Base-by-base conservation (phyloP, 2,888 invertebrate genomes). In the Dendrolimus houi region DNA sequence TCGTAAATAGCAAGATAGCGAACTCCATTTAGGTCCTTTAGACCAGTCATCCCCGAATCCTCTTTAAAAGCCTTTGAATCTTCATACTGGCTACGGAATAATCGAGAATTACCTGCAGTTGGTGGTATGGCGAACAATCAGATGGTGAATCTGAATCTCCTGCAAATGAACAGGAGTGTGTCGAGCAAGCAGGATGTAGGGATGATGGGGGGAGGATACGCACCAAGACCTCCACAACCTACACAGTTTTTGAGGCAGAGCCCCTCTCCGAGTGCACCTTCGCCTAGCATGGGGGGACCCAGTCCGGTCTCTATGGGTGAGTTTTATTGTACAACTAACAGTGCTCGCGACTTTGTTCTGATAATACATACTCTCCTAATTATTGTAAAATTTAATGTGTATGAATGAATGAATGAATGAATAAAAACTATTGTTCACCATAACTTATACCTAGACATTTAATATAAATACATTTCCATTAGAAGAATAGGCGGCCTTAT, bases 181-280 rank as follows among this genome's bases (percentile, higher is more conserved):
- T 75, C 70, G 55, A 73, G 69, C 61, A 83, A 86, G 68, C 79
- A 74, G 55, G 85, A 83, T 55, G 72, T 72, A 59, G 81, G 77
- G 12, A 80, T 86, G 81, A 79, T 91, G 67, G 87, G 84, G 8
- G 85, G 85, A 42, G 91, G 92, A 60, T 92, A 92, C 66, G 71
- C 77, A 2, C 73, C 81, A 1, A 87, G 96, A 0, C 94, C 94
- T 53, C 94, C 94, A 0, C 93, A 94, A 0, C 95, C 96, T 6
- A 93, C 92, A 64, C 95, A 95, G 75, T 96, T 95, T 83, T 88
- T 96, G 66, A 90, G 95, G 0, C 96, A 96, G 75, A 96, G 96
- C 71, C 96, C 96, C 0, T 94, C 95, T 13, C 95, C 96, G 0
- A 94, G 95, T 0, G 95, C 94, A 0, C 94, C 94, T 9, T 94